A percentile compares a stretch with the other conserved stretches of the same genome.
phyloP scores from a whole-genome alignment of 64 coral and sea anemone species.

The Stichodactyla mertensii region DNA sequence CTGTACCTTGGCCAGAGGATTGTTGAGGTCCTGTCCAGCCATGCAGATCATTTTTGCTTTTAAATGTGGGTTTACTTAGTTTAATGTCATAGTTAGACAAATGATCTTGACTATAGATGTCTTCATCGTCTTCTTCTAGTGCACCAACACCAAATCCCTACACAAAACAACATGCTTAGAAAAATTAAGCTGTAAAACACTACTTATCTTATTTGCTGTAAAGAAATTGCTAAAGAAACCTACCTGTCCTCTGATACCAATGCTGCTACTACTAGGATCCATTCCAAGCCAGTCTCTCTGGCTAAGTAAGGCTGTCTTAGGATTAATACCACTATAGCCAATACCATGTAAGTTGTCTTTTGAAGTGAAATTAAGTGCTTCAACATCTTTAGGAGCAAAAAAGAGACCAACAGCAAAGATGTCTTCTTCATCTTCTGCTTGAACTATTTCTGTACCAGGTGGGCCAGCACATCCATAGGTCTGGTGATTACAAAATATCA shows the following conservation, averaged over 20 bases:
- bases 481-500: constrained; percentile 19
- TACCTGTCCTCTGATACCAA: constrained; percentile 80
- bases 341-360: constrained; percentile 91
- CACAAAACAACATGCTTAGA: neutral
- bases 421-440: constrained; percentile 58
- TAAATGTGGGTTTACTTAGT: constrained; percentile 14
- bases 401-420: constrained; percentile 87
- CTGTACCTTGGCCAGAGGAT: constrained; percentile 41
- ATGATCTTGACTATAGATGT: constrained; percentile 66
- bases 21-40: constrained; percentile 91
- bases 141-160: constrained; percentile 98
- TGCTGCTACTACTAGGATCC: constrained; percentile 20
- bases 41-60: constrained; percentile 42
- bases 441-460: constrained; percentile 3
- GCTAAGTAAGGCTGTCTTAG: constrained; percentile 40
- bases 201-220: too few relatives aligned
- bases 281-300: constrained; percentile 23
- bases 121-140: constrained; percentile 94
- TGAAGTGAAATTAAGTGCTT: constrained; percentile 52
- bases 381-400: constrained; percentile 98
- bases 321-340: constrained; percentile 79
- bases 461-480: constrained; percentile 76
- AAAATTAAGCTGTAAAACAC: too few relatives aligned
- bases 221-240: neutral
- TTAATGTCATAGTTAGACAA: constrained; percentile 89